Evolutionary conservation across 2,797 vertebrate genomes (phyloP).

Genomic region (Darevskia nairensis): DNA sequence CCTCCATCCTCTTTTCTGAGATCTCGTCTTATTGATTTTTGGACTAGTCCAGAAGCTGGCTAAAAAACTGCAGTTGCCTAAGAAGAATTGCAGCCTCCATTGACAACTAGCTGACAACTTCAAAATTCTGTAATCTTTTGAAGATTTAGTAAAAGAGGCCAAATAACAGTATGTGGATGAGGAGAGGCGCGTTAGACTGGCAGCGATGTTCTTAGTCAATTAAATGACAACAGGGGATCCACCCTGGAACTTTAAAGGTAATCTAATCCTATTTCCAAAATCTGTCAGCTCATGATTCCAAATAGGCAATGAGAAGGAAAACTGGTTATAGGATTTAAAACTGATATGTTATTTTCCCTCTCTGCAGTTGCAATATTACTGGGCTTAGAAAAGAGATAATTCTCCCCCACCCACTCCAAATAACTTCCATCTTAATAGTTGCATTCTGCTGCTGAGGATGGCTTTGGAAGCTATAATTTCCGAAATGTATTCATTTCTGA

Average conservation of each 20-base stretch:
- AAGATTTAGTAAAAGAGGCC: slow-evolving; percentile 38
- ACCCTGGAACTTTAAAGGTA: background rate
- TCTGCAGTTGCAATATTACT: slow-evolving; percentile 21
- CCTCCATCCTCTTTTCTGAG: background rate
- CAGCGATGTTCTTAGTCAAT: background rate
- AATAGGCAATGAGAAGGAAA: slow-evolving; percentile 18
- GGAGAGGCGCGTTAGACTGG: slow-evolving; percentile 8
- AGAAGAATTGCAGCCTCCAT: background rate
- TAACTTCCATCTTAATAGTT: slow-evolving; percentile 23
- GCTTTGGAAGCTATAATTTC: slow-evolving; percentile 30
- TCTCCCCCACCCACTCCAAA: background rate
- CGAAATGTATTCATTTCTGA: slow-evolving; percentile 27
- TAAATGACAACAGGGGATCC: slow-evolving; percentile 14
- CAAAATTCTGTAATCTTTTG: slow-evolving; percentile 2
- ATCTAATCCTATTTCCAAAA: slow-evolving; percentile 22
- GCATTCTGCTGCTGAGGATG: slow-evolving; percentile 26
- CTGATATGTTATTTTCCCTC: background rate
- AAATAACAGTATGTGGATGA: slow-evolving; percentile 25
- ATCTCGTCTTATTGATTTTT: background rate
- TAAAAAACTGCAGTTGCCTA: background rate
- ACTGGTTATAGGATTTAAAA: slow-evolving; percentile 31
- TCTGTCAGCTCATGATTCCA: slow-evolving; percentile 38
- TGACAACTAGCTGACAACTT: background rate
- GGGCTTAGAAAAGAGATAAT: slow-evolving; percentile 41
- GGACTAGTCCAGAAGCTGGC: background rate